Evolutionary conservation across 2,888 invertebrate genomes (phyloP).

Genomic region (Drosophila acutilabella): DNA sequence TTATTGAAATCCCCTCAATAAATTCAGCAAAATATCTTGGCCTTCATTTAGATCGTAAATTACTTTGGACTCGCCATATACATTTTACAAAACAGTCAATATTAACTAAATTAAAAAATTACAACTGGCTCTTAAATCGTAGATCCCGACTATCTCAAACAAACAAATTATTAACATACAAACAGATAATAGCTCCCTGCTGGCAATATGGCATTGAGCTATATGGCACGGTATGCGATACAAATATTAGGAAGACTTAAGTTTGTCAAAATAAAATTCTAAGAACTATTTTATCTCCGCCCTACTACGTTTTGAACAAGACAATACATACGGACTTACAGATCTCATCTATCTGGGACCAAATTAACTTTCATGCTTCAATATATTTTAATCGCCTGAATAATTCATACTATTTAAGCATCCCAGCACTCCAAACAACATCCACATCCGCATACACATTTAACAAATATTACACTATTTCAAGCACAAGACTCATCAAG

Average conservation of each 20-base stretch:
- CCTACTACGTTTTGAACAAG: background rate
- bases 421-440: too few species aligned
- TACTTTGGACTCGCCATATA: background rate
- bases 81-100: background rate
- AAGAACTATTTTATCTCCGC: background rate
- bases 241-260: background rate
- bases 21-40: conserved; percentile 1
- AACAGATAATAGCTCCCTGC: background rate
- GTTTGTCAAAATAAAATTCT: background rate
- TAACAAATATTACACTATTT: too few species aligned
- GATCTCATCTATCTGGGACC: background rate
- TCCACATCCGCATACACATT: too few species aligned
- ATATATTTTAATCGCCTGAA: background rate
- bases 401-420: too few species aligned
- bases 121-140: background rate
- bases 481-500: too few species aligned
- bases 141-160: background rate
- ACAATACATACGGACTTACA: background rate
- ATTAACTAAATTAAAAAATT: background rate
- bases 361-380: background rate
- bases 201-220: conserved; percentile 1
- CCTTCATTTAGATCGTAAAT: background rate
- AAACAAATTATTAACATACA: background rate
- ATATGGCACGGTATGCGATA: background rate
- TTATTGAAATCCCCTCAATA: background rate